A percentile compares a stretch with the other conserved stretches of the same genome.
phyloP scores from a whole-genome alignment of 2,113 vertebrate genomes.

The Dermatemys mawii region DNA sequence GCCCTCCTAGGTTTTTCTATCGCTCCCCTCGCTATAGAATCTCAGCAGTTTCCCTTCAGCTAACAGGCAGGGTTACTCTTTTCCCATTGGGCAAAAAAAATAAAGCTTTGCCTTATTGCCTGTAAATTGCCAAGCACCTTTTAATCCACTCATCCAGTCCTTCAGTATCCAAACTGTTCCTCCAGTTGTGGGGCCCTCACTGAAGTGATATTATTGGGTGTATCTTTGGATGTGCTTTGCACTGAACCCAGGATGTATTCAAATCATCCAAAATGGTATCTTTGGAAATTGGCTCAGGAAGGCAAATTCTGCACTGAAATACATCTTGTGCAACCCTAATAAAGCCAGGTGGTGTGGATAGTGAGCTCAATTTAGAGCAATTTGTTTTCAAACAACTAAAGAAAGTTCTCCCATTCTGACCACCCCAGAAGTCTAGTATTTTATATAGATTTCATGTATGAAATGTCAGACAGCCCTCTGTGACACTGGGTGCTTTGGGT shows the following conservation, averaged over 20 bases:
- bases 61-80: neutral
- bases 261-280: neutral
- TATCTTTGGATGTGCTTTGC: neutral
- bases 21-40: neutral
- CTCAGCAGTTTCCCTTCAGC: neutral
- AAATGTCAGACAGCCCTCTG: fast-evolving
- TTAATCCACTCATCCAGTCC: neutral
- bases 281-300: neutral
- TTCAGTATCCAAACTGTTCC: neutral
- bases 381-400: neutral
- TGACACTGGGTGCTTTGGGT: fast-evolving
- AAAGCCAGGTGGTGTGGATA: fast-evolving
- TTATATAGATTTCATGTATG: neutral
- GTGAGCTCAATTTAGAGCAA: neutral
- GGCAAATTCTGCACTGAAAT: neutral
- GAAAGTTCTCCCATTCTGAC: neutral
- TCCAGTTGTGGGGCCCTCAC: neutral
- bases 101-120: neutral
- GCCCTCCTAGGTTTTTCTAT: neutral
- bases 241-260: neutral
- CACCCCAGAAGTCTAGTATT: neutral
- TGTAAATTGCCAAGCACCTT: neutral
- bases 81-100: neutral
- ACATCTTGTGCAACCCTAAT: fast-evolving
- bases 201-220: neutral